Evolutionary conservation across 2,797 vertebrate genomes (phyloP).

Genomic region (Sphenopsis melanotis): DNA sequence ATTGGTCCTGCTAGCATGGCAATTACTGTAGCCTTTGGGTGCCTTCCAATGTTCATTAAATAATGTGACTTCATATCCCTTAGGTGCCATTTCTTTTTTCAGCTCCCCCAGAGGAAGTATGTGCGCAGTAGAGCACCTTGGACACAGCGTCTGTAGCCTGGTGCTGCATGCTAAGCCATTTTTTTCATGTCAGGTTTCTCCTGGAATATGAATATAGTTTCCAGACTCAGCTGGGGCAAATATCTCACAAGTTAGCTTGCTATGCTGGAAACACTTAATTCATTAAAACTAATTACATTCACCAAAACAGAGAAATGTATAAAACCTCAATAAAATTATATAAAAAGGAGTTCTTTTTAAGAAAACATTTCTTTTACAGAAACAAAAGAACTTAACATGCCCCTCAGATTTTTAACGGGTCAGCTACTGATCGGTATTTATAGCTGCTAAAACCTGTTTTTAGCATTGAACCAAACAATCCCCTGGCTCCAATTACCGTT

Average conservation of each 20-base stretch:
- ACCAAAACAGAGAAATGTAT: background rate
- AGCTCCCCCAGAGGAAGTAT: background rate
- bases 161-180: background rate
- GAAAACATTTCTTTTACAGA: background rate
- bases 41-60: background rate
- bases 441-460: slow-evolving; percentile 58
- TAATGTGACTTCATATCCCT: slow-evolving; percentile 10
- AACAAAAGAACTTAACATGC: slow-evolving; percentile 5
- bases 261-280: background rate
- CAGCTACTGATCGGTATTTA: slow-evolving; percentile 48
- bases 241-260: background rate
- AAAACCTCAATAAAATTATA: background rate
- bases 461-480: slow-evolving; percentile 19
- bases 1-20: background rate
- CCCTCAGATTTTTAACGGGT: slow-evolving; percentile 38
- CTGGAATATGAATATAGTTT: background rate
- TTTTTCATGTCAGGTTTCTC: background rate
- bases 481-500: slow-evolving; percentile 45
- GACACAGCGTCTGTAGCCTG: background rate
- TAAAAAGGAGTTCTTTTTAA: background rate
- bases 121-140: background rate
- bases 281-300: background rate
- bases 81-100: background rate
- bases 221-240: background rate
- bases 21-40: background rate